A percentile compares a stretch with the other conserved stretches of the same genome.
Conservation (phyloP, 2,113 vertebrate genomes). For the Hippocampus mohnikei region DNA sequence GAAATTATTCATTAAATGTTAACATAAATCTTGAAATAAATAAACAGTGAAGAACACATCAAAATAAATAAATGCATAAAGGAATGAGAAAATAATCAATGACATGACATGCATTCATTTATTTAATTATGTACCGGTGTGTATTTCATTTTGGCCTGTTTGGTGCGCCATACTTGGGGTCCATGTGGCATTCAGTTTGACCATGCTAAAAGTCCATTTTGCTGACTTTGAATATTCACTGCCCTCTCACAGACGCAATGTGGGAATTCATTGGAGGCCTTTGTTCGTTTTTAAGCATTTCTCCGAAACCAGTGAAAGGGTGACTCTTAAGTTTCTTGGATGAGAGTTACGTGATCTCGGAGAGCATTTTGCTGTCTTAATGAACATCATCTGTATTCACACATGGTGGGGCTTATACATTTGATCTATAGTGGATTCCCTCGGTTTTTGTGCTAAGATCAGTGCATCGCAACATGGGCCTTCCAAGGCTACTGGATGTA, state of each 20-base stretch:
- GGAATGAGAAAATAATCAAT: too few species aligned
- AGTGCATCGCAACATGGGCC: constrained; percentile 43
- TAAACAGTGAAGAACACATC: too few species aligned
- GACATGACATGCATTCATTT: too few species aligned
- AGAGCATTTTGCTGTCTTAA: constrained; percentile 38
- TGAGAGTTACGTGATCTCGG: constrained; percentile 40
- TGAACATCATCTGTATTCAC: constrained; percentile 50
- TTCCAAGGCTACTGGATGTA: constrained; percentile 33
- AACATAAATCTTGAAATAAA: too few species aligned
- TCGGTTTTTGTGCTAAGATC: constrained; percentile 38
- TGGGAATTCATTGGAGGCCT: constrained; percentile 24
- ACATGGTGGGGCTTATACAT: constrained; percentile 43
- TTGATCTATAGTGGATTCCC: constrained; percentile 52
- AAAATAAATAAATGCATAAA: too few species aligned
- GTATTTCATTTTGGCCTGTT: too few species aligned
- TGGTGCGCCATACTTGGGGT: constrained; percentile 8
- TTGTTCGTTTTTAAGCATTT: constrained; percentile 29
- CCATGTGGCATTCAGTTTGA: constrained; percentile 47
- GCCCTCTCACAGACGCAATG: constrained; percentile 12
- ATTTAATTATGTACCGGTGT: too few species aligned
- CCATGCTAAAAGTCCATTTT: constrained; percentile 13
- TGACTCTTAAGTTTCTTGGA: constrained; percentile 17
- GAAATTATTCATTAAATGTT: too few species aligned
- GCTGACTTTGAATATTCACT: constrained; percentile 21
- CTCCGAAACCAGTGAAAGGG: constrained; percentile 25